Conservation (phyloP, 35 echinoderm and acorn worm genomes). For the Heliocidaris erythrogramma region DNA sequence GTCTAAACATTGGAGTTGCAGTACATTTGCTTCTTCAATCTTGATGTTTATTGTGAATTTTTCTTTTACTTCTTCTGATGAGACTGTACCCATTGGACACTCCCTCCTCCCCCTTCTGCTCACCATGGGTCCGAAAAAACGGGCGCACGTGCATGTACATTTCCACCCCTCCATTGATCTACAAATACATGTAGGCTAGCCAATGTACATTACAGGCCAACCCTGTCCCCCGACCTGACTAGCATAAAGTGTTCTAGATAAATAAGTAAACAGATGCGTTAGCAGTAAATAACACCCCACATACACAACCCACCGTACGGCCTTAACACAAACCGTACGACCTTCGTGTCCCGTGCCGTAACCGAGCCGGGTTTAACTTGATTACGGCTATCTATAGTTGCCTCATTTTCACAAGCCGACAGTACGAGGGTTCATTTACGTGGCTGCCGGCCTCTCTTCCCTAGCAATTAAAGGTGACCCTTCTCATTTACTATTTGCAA, state of each 20-base stretch:
- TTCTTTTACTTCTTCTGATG: background rate
- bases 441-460: background rate
- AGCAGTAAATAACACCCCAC: background rate
- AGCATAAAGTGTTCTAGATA: slow-evolving; percentile 17
- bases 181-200: background rate
- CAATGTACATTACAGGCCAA: background rate
- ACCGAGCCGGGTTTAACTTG: background rate
- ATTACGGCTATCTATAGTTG: slow-evolving; percentile 37
- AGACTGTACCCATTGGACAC: background rate
- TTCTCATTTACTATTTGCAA: background rate
- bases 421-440: slow-evolving; percentile 29
- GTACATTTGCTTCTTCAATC: too few species aligned
- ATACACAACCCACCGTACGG: background rate
- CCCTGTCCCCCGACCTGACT: background rate
- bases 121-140: background rate
- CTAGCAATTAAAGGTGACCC: background rate
- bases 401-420: slow-evolving; percentile 14
- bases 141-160: background rate
- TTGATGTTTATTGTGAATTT: background rate
- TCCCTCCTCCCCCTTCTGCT: background rate
- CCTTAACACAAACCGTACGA: background rate
- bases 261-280: slow-evolving; percentile 6
- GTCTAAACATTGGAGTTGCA: too few species aligned
- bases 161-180: background rate
- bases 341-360: background rate